Base-by-base conservation (phyloP, 2,797 vertebrate genomes). In the Aplochiton taeniatus region DNA sequence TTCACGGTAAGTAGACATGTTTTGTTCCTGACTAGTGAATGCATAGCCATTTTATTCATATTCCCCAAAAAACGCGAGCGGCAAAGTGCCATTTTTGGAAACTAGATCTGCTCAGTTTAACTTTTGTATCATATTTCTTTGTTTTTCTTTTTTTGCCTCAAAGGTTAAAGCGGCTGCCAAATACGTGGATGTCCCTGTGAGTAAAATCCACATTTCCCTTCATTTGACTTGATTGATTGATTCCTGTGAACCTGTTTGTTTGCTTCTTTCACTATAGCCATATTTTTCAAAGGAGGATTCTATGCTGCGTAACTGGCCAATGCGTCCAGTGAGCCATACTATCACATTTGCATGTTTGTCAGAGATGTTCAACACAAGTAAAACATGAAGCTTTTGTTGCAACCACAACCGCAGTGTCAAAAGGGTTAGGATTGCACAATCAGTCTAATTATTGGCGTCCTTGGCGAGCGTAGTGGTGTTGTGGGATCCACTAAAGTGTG, bases 141-240 rank as follows among this genome's bases (percentile, higher is more conserved):
- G 18, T 61, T 80, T 63, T 68, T 53, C 41, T 54, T 60, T 54
- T 52, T 8, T 55, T 76, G 58, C 42, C 72, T 64, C 45, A 69
- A 91, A 98, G 96, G 96, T 96, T 85, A 98, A 97, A 92, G 94
- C 96, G 68, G 96, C 97, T 75, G 95, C 95, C 90, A 98, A 96
- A 86, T 98, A 98, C 72, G 96, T 98, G 87, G 96, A 98, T 58
- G 95, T 98, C 82, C 95, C 96, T 0, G 96, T 98, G 92, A 98
- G 95, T 97, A 83, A 65, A 63, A 76, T 46, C 47, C 31, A 31
- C 31, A 31, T 31, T 58, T 11, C 56, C 52, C 12, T 60, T 17
- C 17, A 47, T 12, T 47, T 60, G 3, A 3, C 58, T 59, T 17
- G 45, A 17, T n/a, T 43, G 11, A 43, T 44, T 79, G 77, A 61